Evolutionary conservation across 1,140 invertebrate species (phyloP).

Genomic region (Conus ventricosus): DNA sequence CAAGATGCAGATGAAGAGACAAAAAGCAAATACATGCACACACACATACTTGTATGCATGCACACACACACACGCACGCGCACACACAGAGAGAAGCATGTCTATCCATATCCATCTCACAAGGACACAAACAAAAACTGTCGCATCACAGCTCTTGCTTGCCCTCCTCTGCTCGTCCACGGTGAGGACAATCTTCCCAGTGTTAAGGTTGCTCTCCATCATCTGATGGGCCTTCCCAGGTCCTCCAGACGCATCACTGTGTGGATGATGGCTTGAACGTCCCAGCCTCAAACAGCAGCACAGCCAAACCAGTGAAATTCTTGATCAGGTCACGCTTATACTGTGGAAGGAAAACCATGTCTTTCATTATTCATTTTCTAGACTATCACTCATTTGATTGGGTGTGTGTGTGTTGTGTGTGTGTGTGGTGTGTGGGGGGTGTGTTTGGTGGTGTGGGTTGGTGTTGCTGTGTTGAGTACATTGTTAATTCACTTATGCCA

Average conservation of each 20-base stretch:
- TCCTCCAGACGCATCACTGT: slow-evolving; percentile 62
- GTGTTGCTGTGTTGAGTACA: too few relatives aligned
- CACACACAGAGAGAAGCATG: neutral
- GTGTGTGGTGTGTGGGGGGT: too few relatives aligned
- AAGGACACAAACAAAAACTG: neutral
- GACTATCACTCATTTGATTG: neutral
- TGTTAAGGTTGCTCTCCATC: slow-evolving; percentile 71
- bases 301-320: slow-evolving; percentile 52
- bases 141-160: slow-evolving; percentile 20
- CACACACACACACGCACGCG: too few relatives aligned
- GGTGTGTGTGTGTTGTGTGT: too few relatives aligned
- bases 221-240: slow-evolving; percentile 65
- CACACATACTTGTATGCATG: neutral
- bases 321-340: slow-evolving; percentile 66
- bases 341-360: slow-evolving; percentile 57
- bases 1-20: too few relatives aligned
- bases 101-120: neutral
- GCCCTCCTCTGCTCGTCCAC: slow-evolving; percentile 49
- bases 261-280: slow-evolving; percentile 65
- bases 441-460: too few relatives aligned
- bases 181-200: slow-evolving; percentile 69
- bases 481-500: too few relatives aligned
- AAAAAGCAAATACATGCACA: neutral
- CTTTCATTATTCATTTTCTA: neutral
- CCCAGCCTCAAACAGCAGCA: slow-evolving; percentile 62